Evolutionary conservation across 2,888 invertebrate genomes (phyloP), one percentile per base, ranked within the genome.

Genomic region (Keiferia lycopersicella): DNA sequence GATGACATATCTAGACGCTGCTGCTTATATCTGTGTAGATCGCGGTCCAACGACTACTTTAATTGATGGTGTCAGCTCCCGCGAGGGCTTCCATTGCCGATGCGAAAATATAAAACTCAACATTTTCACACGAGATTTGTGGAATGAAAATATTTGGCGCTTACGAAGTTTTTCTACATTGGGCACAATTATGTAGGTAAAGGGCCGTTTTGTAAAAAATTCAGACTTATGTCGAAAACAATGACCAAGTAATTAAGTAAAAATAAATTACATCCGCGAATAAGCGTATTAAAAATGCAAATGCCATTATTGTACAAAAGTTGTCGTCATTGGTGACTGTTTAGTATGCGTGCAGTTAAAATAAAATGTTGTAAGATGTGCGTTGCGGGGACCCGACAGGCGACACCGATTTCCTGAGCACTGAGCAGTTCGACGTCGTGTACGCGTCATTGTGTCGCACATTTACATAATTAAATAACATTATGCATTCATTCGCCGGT

Each of bases 401-500:
- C 38, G 86, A 87, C 84, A 83, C 84, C 83, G 80, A 84, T 85
- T 84, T 87, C 87, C 86, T 86, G 50, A 41, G 71, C 81, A 80
- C 86, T 86, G 50, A 41, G 71, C 81, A 80, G 78, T 82, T 82
- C 85, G 83, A 74, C 75, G 78, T 76, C 81, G 78, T 76, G 73
- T 72, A 81, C 78, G 80, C 82, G 76, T 84, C 83, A 82, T 81
- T 81, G 80, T 80, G 77, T 77, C 73, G 69, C 72, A 72, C 73
- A 89, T 90, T 89, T 85, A 82, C 89, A 89, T 90, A 88, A 89
- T 87, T 88, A 84, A 87, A 86, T 85, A 84, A 82, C 77, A 88
- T 87, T 87, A 88, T 88, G 83, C 87, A 89, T 87, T 83, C 82
- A 84, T 84, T 85, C 81, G 80, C 79, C 80, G 73, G 83, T 80